Evolutionary conservation across 2,888 invertebrate species (phyloP), one percentile per base, ranked within the genome.

Genomic region (Eremobia ochroleuca): DNA sequence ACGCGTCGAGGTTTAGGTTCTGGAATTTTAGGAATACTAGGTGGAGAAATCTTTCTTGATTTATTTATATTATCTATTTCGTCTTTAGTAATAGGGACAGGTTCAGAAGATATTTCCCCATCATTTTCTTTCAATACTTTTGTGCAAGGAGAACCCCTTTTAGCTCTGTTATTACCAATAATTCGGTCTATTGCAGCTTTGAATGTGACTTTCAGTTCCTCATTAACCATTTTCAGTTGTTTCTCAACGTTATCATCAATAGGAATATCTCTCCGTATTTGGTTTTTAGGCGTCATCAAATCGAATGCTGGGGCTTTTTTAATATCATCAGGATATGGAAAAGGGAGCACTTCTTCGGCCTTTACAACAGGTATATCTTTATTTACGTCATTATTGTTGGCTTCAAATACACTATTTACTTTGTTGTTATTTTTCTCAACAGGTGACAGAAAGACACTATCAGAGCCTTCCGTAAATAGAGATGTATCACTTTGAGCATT

Each of bases 121-220:
- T 81, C 52, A 43, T 43, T 67, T 73, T 87, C 80, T 71, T 87
- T 87, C 15, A 82, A 37, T 37, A 75, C 76, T 72, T 87, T 89
- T 64, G 76, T 78, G 66, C 82, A 78, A 28, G 88, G 87, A 52
- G 86, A 73, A 34, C 88, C 85, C 76, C 78, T 89, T 81, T 89
- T 91, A 0, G 82, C 75, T 85, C 85, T 92, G 77, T 91, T 93
- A 64, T 89, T 90, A 18, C 93, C 92, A 73, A 90, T 93, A 52
- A 97, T 95, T 89, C 95, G 92, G 43, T 94, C 92, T 68, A 97
- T 91, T 3, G 96, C 97, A 59, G 95, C 94, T 89, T 94, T 94
- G 79, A 97, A 96, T 64, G 94, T 95, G 2, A 90, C 70, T 86
- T 94, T 95, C 21, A 97, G 79, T 86, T 96, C 95, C 75, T 94